Base-by-base conservation (phyloP, 2,888 invertebrate genomes). In the Pandemis cinnamomeana region DNA sequence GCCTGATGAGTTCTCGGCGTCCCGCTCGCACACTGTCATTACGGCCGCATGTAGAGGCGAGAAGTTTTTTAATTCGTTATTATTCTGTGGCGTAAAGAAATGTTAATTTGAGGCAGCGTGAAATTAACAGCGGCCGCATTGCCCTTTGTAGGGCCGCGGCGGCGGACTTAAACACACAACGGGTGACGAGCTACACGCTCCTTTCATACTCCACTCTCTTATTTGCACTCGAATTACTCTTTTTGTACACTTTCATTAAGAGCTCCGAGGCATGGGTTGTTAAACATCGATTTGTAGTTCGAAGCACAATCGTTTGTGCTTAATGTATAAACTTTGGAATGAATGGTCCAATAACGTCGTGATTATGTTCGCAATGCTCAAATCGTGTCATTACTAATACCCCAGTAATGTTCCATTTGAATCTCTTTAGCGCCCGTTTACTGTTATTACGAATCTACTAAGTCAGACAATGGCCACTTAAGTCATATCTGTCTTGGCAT, bases 31-130 rank as follows among this genome's bases (percentile, higher is more conserved):
- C 83, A 88, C 86, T 89, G 87, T 92, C 93, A 93, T 93, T 93
- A 93, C 88, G 83, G 85, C 86, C 87, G 86, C 91, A 92, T 93
- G 91, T 92, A 90, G 89, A 89, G 87, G 87, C 90, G 90, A 91
- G 93, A 89, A 86, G 88, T 93, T 94, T 90, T 93, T 93, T 93
- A 93, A 94, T 94, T 94, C 91, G 91, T 94, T 91, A 93, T 94
- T 94, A 94, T 93, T 92, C 89, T 91, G 91, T 93, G 93, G 94
- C 94, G 94, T 93, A 94, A 94, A 94, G 94, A 94, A 94, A 95
- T 94, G 94, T 95, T 94, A 94, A 94, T 94, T 94, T 91, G 93
- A 94, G 91, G 89, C 92, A 87, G 93, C 94, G 94, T 94, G 94
- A 94, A 94, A 94, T 94, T 94, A 94, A 94, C 91, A 93, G 92